Conservation (phyloP, 2,888 invertebrate genomes). For the Megalurothrips usitatus region DNA sequence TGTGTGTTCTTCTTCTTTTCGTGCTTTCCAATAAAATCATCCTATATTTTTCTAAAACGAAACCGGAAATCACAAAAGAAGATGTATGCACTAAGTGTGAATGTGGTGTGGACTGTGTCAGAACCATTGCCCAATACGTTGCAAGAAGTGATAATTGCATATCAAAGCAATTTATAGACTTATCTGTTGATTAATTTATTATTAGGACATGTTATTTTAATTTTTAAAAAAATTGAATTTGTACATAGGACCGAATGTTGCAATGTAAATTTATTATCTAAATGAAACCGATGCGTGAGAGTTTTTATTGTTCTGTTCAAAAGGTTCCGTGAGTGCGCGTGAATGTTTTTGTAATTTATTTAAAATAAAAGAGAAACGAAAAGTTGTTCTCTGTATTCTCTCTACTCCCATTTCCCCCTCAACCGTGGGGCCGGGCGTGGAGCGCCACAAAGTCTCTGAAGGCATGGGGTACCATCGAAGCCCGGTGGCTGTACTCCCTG, state of each 20-base stretch:
- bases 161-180: constrained; percentile 23
- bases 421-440: no score
- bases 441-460: no score
- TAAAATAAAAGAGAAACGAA: background rate
- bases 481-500: no score
- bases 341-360: constrained; percentile 18
- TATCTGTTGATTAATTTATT: constrained; percentile 24
- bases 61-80: background rate
- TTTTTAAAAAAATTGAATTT: background rate
- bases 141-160: constrained; percentile 20
- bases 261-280: background rate
- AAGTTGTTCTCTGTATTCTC: no score
- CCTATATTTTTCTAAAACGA: background rate
- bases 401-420: no score
- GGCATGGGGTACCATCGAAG: no score
- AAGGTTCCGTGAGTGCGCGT: background rate
- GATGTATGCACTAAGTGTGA: background rate
- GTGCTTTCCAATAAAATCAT: background rate
- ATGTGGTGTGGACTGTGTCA: background rate
- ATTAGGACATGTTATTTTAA: background rate
- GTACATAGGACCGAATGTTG: background rate
- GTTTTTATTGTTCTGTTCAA: background rate
- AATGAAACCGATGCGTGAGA: background rate
- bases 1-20: constrained; percentile 15
- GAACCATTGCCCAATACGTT: background rate